Conservation (phyloP, 2,888 invertebrate species). For the Dynastes tityus region DNA sequence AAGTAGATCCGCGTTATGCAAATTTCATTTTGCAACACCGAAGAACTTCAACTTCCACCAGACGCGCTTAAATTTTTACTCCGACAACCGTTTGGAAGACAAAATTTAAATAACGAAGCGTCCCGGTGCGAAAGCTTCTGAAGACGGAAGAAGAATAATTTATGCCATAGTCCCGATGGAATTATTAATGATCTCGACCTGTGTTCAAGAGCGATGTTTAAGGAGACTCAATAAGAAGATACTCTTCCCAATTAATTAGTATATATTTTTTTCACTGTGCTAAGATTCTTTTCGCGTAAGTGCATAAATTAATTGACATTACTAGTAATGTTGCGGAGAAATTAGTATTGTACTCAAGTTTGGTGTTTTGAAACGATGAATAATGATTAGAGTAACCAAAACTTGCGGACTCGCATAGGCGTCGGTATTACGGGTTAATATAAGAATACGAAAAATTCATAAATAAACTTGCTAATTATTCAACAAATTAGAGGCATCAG, state of each 20-base stretch:
- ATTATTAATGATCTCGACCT: slow-evolving; percentile 5
- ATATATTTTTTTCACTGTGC: too few relatives aligned
- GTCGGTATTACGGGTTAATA: too few relatives aligned
- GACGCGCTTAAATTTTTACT: slow-evolving; percentile 13
- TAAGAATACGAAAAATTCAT: too few relatives aligned
- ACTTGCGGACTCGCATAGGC: too few relatives aligned
- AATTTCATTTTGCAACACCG: slow-evolving; percentile 1
- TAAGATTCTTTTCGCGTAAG: too few relatives aligned
- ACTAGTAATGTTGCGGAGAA: too few relatives aligned
- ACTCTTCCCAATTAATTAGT: neutral
- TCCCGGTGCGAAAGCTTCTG: neutral
- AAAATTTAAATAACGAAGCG: slow-evolving; percentile 23
- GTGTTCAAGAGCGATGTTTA: neutral
- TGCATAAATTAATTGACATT: too few relatives aligned
- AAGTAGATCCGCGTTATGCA: neutral
- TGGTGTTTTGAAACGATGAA: too few relatives aligned
- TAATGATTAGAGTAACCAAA: too few relatives aligned
- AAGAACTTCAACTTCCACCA: neutral
- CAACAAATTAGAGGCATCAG: too few relatives aligned
- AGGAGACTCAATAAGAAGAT: neutral
- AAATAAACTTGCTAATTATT: too few relatives aligned
- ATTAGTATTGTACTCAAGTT: too few relatives aligned
- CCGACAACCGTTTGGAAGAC: neutral
- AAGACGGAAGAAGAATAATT: slow-evolving; percentile 26
- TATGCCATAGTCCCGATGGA: slow-evolving; percentile 11